Conservation (phyloP, 2,888 invertebrate species). For the Aphrophora alni region DNA sequence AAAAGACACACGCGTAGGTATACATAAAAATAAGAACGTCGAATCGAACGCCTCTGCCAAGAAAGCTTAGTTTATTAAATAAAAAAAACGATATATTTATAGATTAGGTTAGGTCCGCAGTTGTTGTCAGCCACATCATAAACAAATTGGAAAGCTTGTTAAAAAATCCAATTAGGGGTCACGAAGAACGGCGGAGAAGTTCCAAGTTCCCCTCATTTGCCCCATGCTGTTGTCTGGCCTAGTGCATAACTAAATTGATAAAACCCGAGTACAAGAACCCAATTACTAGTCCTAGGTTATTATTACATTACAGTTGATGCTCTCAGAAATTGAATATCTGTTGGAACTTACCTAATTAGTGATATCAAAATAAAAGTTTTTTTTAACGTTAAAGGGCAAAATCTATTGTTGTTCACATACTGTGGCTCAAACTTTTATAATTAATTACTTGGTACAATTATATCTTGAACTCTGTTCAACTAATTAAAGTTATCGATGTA, state of each 20-base stretch:
- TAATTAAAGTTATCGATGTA: neutral
- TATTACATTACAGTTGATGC: neutral
- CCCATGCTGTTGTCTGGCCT: neutral
- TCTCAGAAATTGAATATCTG: neutral
- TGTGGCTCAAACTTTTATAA: neutral
- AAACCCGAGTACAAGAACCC: slow-evolving; percentile 1
- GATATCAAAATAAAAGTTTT: slow-evolving; percentile 2
- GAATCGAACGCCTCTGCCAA: neutral
- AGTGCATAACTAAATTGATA: neutral
- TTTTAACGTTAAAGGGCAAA: neutral
- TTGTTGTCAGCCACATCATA: slow-evolving; percentile 22
- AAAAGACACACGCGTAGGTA: neutral
- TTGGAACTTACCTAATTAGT: neutral
- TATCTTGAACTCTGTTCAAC: neutral
- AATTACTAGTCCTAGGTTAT: slow-evolving; percentile 1
- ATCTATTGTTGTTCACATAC: neutral
- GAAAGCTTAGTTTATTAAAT: neutral
- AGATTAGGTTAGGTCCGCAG: neutral
- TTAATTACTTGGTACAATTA: neutral
- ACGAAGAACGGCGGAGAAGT: neutral
- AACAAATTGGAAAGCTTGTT: slow-evolving; percentile 52
- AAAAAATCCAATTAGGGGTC: slow-evolving; percentile 43
- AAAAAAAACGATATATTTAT: neutral
- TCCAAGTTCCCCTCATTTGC: slow-evolving; percentile 7
- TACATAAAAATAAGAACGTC: neutral